Evolutionary conservation across 2,797 vertebrate genomes (phyloP).

Genomic region (Rhynchonycteris naso): DNA sequence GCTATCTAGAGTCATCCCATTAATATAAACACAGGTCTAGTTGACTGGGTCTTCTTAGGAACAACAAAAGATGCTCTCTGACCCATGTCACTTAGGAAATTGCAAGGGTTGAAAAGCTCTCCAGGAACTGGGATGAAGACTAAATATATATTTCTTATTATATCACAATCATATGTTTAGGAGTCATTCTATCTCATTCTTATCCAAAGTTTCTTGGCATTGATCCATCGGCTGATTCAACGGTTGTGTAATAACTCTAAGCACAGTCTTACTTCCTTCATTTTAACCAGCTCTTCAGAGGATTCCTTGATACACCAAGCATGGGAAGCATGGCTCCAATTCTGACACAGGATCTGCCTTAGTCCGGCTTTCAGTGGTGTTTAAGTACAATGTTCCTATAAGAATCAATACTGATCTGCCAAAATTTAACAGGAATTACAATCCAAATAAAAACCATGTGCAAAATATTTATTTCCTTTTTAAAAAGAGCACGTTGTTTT

Average conservation of each 20-base stretch:
- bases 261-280: background rate
- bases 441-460: background rate
- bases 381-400: background rate
- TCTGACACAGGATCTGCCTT: background rate
- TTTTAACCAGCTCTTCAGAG: background rate
- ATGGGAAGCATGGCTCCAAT: background rate
- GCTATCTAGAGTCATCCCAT: too few relatives aligned
- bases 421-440: background rate
- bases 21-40: background rate
- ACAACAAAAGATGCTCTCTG: background rate
- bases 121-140: background rate
- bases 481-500: background rate
- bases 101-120: background rate
- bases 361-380: background rate
- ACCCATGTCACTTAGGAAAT: background rate
- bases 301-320: background rate
- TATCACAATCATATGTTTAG: background rate
- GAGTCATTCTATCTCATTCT: background rate
- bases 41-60: background rate
- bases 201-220: background rate
- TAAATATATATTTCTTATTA: background rate
- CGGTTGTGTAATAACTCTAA: background rate
- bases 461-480: background rate
- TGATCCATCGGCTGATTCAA: background rate
- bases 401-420: background rate